Evolutionary conservation across 2,113 vertebrate species (phyloP), one percentile per base, ranked within the genome.

Genomic region (Manacus vitellinus): DNA sequence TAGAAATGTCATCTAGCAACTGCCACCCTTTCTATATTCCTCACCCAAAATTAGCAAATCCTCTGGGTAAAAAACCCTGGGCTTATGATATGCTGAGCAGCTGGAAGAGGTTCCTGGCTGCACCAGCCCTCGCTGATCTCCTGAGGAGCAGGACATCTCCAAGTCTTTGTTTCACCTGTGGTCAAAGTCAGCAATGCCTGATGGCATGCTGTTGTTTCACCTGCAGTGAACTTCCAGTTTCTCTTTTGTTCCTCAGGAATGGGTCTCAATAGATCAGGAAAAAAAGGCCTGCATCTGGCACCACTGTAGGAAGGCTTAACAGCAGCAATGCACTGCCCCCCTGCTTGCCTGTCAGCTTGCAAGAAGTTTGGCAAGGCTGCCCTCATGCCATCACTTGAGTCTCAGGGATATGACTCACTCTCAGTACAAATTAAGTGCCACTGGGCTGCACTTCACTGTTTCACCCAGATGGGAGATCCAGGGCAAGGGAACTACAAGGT

Each of bases 391-490:
- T 33, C 18, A 0, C 35, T 59, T 8, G 43, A 22, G 8, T 82
- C 66, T 16, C 2, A 1, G 12, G 23, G 51, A 24, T 27, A 39
- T 25, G 81, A 61, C 68, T 84, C 3, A 0, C 35, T 31, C 35
- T 24, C 4, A 0, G 17, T 44, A 65, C 41, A 62, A 63, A 54
- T 41, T 17, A 49, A 76, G 20, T 35, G 41, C 46, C 61, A 5
- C 30, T 17, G 46, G 20, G 39, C 27, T 85, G 54, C 78, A 18
- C 46, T 43, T 21, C 31, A 14, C 39, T 39, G 35, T 75, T 85
- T 66, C 59, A 58, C 44, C 37, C 0, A 0, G 1, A 25, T 4
- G 7, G 39, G 16, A 70, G 13, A 52, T 73, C 20, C 30, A 43
- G 49, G 14, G 17, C 73, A n/a, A 81, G 25, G 21, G 54, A 33